Evolutionary conservation across 2,113 vertebrate species (phyloP), one percentile per base, ranked within the genome.

Genomic region (Dipodomys stephensi): DNA sequence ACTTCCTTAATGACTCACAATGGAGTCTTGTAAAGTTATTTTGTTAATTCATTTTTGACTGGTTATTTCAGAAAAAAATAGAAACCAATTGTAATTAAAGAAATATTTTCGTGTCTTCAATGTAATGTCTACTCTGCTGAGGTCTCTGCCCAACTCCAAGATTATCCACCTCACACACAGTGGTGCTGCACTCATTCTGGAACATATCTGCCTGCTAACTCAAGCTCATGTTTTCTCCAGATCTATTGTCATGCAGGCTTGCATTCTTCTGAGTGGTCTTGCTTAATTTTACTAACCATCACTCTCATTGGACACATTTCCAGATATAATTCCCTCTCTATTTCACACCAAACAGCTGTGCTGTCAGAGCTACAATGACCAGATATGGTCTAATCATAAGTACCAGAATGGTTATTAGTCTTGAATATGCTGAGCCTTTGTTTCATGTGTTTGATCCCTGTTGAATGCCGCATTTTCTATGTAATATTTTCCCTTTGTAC

Each of bases 11-110:
- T 20, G 20, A 76, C 28, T 93, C 49, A 83, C n/a, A 68, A 6
- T 88, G 57, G 30, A 91, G 49, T 32, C 28, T 53, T 35, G 28
- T 80, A 88, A 93, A 64, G 20, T 92, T 94, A 82, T 81, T 73
- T 90, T 62, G 57, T 91, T 90, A 82, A 73, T 94, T 90, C 6
- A 83, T 68, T 81, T 97, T 57, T 60, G 68, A 11, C 27, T 87
- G 25, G 2, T 74, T 92, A 57, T 88, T 91, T 94, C 30, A 81
- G 44, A 27, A 49, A 49, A 49, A 9, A 1, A 49, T 49, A 88
- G 53, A 92, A 94, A 83, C 7, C 39, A 89, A 73, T 69, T 60
- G 57, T 53, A 80, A 76, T 71, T 87, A 80, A 60, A 76, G 16
- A 49, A 90, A 79, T 72, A 30, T 30, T 4, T 81, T 20, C 16